Evolutionary conservation across 2,797 vertebrate species (phyloP).

Genomic region (Mus spretus): DNA sequence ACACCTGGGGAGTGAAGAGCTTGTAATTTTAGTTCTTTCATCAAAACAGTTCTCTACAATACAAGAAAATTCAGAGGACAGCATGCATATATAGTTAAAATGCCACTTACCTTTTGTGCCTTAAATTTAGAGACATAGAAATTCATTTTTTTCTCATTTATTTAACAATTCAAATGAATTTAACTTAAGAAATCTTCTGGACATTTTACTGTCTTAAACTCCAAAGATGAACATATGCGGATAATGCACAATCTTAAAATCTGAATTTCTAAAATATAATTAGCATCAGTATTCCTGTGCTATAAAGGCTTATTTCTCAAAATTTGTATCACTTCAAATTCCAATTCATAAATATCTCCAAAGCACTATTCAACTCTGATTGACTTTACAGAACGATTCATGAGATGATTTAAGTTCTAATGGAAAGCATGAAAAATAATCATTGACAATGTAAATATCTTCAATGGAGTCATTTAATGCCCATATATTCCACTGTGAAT

Average conservation of each 20-base stretch:
- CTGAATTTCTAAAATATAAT: background rate
- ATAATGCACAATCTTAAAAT: constrained; percentile 11
- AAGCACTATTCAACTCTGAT: background rate
- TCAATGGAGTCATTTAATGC: background rate
- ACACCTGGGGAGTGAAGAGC: fast-evolving
- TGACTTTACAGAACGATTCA: background rate
- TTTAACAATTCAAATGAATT: constrained; percentile 29
- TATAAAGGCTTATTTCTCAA: background rate
- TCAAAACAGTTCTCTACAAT: background rate
- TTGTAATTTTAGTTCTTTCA: constrained; percentile 39
- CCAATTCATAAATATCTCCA: constrained; percentile 17
- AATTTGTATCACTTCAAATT: background rate
- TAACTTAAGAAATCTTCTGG: constrained; percentile 27
- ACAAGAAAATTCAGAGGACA: constrained; percentile 20
- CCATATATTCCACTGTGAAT: background rate
- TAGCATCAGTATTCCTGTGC: background rate
- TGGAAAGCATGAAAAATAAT: background rate
- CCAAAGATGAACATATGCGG: background rate
- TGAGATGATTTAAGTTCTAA: background rate
- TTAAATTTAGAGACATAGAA: background rate
- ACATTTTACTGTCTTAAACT: background rate
- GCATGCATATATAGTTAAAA: background rate
- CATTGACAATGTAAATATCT: background rate
- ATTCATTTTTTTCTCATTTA: background rate
- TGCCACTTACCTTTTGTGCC: background rate